phyloP scores from a whole-genome alignment of 2,797 vertebrate species.

The Liasis olivaceus region DNA sequence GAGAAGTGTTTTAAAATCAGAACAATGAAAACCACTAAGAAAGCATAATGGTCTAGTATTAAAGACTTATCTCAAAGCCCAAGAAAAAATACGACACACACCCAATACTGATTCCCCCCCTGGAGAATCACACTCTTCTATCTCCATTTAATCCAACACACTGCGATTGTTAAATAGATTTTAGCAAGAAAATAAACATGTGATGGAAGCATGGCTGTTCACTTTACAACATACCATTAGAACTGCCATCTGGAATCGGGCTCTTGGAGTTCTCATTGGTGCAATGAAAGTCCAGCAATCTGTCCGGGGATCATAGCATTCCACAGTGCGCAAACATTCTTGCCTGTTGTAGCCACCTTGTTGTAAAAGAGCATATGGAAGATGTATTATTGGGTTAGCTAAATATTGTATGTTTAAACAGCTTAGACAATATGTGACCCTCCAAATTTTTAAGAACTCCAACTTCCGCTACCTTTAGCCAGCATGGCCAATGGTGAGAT shows the following conservation, averaged over 20 bases:
- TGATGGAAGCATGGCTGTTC: not conserved
- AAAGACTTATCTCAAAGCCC: not conserved
- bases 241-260: constrained; percentile 98
- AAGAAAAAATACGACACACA: not conserved
- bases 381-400: not conserved
- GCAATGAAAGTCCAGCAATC: constrained; percentile 93
- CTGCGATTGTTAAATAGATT: not conserved
- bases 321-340: constrained; percentile 96
- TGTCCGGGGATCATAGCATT: constrained; percentile 89
- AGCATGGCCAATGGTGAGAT: not conserved
- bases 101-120: not conserved
- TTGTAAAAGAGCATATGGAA: not conserved
- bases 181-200: not conserved
- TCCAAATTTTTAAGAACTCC: not conserved
- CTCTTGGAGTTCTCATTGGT: constrained; percentile 95
- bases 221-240: constrained; percentile 83
- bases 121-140: not conserved
- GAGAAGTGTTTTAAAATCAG: not conserved
- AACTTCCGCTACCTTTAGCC: not conserved
- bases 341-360: constrained; percentile 97
- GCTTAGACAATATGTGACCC: not conserved
- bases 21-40: not conserved
- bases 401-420: not conserved
- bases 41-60: not conserved
- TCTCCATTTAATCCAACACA: not conserved